A percentile compares a stretch with the other conserved stretches of the same genome.
These are phyloP conservation scores for Ammospiza maritima DNA, from an alignment of 2,797 vertebrate species.

Conservation along the genomic window DNA sequence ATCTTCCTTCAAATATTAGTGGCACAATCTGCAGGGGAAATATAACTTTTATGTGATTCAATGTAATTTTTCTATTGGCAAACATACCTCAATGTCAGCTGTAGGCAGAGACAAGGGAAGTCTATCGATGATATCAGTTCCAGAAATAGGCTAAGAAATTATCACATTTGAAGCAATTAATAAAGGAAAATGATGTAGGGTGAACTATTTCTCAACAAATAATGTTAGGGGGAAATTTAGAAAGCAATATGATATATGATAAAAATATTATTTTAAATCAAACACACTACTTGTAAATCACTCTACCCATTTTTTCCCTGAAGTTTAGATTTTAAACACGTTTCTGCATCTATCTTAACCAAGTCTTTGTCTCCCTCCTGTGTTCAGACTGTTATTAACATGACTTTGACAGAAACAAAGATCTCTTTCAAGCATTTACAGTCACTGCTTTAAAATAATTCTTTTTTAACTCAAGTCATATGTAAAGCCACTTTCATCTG, in stretches of 20 bases:
- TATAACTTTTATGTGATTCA: not conserved
- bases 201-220: not conserved
- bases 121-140: not conserved
- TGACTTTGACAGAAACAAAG: not conserved
- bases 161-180: not conserved
- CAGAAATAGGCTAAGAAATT: not conserved
- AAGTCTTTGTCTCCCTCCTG: slow-evolving; percentile 79
- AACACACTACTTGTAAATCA: not conserved
- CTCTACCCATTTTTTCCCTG: not conserved
- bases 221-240: not conserved
- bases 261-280: slow-evolving; percentile 1
- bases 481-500: not conserved
- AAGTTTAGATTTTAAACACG: not conserved
- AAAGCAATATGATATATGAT: not conserved
- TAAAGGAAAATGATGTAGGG: not conserved
- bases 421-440: not conserved
- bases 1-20: not conserved
- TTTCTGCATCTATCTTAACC: not conserved
- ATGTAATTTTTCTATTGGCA: not conserved
- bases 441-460: not conserved
- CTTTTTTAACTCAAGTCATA: not conserved
- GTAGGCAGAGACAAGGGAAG: not conserved
- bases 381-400: slow-evolving; percentile 58
- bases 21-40: not conserved
- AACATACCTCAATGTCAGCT: not conserved